Evolutionary conservation across 1,140 invertebrate genomes (phyloP).

Genomic region (Atta texana): DNA sequence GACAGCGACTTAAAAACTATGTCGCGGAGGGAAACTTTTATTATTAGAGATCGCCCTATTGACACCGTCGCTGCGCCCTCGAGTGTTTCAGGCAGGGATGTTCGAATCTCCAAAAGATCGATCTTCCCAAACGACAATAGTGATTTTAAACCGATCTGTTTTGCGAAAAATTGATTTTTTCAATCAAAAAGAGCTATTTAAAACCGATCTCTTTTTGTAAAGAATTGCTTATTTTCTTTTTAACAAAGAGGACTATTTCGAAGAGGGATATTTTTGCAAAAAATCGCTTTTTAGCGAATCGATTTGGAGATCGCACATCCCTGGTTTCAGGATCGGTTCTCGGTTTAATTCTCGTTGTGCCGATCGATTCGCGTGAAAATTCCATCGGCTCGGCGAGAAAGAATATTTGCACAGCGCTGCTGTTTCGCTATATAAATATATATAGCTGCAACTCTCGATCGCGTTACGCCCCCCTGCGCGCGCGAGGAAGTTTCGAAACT

Average conservation of each 20-base stretch:
- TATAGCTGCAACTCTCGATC: conserved; percentile 8
- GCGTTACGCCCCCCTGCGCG: background rate
- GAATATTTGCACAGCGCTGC: conserved; percentile 45
- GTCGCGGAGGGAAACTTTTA: conserved; percentile 22
- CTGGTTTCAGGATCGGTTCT: conserved; percentile 22
- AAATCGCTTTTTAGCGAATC: too few species aligned
- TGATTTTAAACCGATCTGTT: too few species aligned
- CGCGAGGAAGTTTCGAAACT: conserved; percentile 42
- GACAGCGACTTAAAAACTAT: conserved; percentile 61
- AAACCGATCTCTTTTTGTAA: too few species aligned
- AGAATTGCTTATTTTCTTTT: too few species aligned
- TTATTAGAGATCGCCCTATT: conserved; percentile 62
- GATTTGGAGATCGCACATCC: too few species aligned
- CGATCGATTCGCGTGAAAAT: conserved; percentile 18
- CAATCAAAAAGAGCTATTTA: too few species aligned
- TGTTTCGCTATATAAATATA: conserved; percentile 28
- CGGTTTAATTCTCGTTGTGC: conserved; percentile 15
- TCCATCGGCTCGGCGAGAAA: background rate
- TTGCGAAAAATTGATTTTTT: too few species aligned
- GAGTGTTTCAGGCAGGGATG: conserved; percentile 16
- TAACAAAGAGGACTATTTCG: too few species aligned
- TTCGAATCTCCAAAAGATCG: too few species aligned
- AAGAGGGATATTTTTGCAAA: too few species aligned
- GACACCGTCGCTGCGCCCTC: conserved; percentile 54
- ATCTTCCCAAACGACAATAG: too few species aligned